Conservation (phyloP, 23 tunicate species). For the Halocynthia aurantium region DNA sequence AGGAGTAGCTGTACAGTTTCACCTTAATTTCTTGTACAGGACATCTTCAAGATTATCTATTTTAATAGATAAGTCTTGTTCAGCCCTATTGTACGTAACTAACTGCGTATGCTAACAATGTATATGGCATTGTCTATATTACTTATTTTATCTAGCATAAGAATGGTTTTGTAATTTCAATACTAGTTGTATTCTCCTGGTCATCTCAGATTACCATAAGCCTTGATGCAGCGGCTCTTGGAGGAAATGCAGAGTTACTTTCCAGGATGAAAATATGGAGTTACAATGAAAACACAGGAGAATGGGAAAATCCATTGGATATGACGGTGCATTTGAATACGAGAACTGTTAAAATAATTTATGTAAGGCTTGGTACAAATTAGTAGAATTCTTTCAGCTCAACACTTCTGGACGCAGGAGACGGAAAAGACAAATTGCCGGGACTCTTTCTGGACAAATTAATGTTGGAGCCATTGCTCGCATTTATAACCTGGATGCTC, state of each 20-base stretch:
- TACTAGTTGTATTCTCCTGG: no score
- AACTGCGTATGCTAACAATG: no score
- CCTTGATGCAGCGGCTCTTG: no score
- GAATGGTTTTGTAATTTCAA: no score
- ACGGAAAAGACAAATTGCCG: neutral
- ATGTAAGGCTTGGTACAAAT: neutral
- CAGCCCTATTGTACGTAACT: no score
- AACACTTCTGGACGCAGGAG: neutral
- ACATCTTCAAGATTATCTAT: no score
- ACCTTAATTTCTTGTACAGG: no score
- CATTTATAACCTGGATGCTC: neutral
- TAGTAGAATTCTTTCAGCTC: neutral
- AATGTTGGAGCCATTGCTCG: neutral
- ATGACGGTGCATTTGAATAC: neutral
- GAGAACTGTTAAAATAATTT: neutral
- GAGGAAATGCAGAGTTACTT: neutral
- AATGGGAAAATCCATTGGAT: neutral
- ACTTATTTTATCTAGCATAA: no score
- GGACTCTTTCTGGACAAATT: neutral
- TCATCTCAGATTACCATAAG: no score
- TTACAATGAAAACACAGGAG: neutral
- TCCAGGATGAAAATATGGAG: neutral
- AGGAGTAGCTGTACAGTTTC: no score
- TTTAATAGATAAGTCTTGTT: no score
- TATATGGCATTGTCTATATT: no score